Percentiles rank a stretch among this genome's conserved stretches.
Evolutionary conservation across 1,140 invertebrate species (phyloP).

Genomic region (Drosophila grimshawi): DNA sequence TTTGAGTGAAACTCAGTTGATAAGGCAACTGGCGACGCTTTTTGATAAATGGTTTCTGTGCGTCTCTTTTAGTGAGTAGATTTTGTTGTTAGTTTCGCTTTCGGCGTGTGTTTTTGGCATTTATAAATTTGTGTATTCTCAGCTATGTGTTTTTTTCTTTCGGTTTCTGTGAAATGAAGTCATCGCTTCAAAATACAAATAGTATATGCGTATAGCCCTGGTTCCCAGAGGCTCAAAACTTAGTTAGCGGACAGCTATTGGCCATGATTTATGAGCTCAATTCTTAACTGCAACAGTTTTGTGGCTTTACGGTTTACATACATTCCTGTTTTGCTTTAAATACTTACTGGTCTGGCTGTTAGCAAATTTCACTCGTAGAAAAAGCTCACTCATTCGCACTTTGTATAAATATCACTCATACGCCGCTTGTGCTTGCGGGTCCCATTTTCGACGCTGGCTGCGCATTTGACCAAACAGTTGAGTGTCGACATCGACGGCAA

Average conservation of each 20-base stretch:
- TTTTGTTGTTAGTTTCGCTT: constrained; percentile 49
- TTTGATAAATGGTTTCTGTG: constrained; percentile 69
- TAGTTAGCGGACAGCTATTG: constrained; percentile 1
- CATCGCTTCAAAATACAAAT: constrained; percentile 61
- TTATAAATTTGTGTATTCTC: constrained; percentile 36
- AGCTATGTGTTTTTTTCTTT: neutral
- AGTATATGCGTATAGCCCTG: neutral
- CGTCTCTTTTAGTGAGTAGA: constrained; percentile 23
- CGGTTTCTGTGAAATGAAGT: constrained; percentile 62
- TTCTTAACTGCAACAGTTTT: constrained; percentile 1
- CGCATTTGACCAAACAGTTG: constrained; percentile 76
- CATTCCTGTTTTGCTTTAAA: constrained; percentile 14
- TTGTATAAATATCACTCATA: constrained; percentile 73
- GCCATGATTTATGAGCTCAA: constrained; percentile 35
- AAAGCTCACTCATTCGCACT: constrained; percentile 61
- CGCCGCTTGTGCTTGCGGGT: constrained; percentile 64
- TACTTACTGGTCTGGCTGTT: neutral
- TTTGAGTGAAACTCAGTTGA: constrained; percentile 66
- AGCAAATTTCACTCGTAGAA: constrained; percentile 29
- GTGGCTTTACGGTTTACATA: constrained; percentile 24
- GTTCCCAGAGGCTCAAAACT: constrained; percentile 23
- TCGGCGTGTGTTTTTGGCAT: constrained; percentile 44
- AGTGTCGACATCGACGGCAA: constrained; percentile 67
- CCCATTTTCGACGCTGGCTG: constrained; percentile 52
- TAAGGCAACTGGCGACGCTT: constrained; percentile 56